phyloP scores from a whole-genome alignment of 2,888 invertebrate genomes.

The Panopea generosa region DNA sequence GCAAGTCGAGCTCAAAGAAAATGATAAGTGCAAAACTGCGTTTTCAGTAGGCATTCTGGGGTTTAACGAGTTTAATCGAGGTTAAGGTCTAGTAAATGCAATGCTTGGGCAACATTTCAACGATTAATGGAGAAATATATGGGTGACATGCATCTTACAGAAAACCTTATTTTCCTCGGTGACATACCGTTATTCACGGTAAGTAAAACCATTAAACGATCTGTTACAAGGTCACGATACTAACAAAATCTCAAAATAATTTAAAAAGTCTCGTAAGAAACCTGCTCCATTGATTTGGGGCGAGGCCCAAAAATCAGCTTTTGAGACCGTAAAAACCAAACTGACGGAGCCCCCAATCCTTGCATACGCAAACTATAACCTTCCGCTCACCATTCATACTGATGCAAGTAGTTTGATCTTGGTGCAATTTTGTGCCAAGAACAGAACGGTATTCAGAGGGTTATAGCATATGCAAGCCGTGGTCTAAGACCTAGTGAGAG shows the following conservation, averaged over 20 bases:
- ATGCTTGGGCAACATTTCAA: slow-evolving; percentile 69
- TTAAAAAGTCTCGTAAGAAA: background rate
- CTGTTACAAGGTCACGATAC: slow-evolving; percentile 5
- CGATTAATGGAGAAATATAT: slow-evolving; percentile 38
- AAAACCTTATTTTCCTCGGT: slow-evolving; percentile 17
- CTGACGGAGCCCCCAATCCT: slow-evolving; percentile 39
- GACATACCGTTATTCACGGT: slow-evolving; percentile 13
- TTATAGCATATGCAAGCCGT: slow-evolving; percentile 41
- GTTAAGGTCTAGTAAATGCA: slow-evolving; percentile 71
- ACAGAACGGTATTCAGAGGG: slow-evolving; percentile 14
- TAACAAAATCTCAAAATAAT: background rate
- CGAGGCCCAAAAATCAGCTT: slow-evolving; percentile 22
- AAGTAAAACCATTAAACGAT: slow-evolving; percentile 3
- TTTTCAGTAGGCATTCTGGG: slow-evolving; percentile 56
- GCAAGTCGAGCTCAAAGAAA: slow-evolving; percentile 44
- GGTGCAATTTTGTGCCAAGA: slow-evolving; percentile 40
- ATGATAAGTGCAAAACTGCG: slow-evolving; percentile 64
- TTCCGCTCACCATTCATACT: slow-evolving; percentile 44
- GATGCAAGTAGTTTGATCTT: slow-evolving; percentile 23
- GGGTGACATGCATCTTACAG: slow-evolving; percentile 14
- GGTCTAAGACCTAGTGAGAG: slow-evolving; percentile 14
- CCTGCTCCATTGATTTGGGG: slow-evolving; percentile 23
- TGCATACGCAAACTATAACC: too few relatives aligned
- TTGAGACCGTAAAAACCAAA: slow-evolving; percentile 18
- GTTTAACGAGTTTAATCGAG: slow-evolving; percentile 65